Evolutionary conservation across 2,113 vertebrate genomes (phyloP), one percentile per base, ranked within the genome.

Genomic region (Ceratotherium simum): DNA sequence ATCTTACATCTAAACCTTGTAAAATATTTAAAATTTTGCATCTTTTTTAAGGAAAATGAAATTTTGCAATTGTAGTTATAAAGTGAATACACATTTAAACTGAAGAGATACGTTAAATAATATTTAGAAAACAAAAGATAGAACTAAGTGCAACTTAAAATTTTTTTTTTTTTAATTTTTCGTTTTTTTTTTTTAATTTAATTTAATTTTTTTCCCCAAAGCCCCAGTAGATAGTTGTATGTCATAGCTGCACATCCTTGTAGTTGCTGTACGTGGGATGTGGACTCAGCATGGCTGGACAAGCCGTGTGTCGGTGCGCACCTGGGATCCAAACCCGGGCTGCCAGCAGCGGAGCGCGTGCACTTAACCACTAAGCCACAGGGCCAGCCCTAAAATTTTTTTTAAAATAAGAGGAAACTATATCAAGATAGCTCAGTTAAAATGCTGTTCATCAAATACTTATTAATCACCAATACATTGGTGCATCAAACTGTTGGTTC

Each of bases 71-170:
- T 96, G 17, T 69, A 91, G 18, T 85, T 79, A 75, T n/a, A 84
- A 83, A 79, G 14, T 67, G 25, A 94, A 60, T 80, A 96, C 60
- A 95, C 23, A 87, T 96, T 97, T 92, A 67, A 82, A 78, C 14
- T 58, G 54, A 84, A 95, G 46, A 56, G 23, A 23, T 82, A 78
- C 17, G 48, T 90, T 96, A 90, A 90, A 18, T 21, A 95, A 17
- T 80, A 70, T 69, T 69, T 96, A 84, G 75, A 51, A 97, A 80
- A 84, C 48, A 97, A 64, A 97, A 95, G 36, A 27, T 48, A 70
- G 58, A 85, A 60, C 58, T 62, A 85, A 76, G 54, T 25, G 18
- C 0, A 31, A 56, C 58, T 94, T 89, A 11, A 67, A 96, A 64
- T 0, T 10, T 73, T 70, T 58, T 80, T 80, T 87, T 10, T 73